phyloP scores from a whole-genome alignment of 2,888 invertebrate species.

The Netelia melanura region DNA sequence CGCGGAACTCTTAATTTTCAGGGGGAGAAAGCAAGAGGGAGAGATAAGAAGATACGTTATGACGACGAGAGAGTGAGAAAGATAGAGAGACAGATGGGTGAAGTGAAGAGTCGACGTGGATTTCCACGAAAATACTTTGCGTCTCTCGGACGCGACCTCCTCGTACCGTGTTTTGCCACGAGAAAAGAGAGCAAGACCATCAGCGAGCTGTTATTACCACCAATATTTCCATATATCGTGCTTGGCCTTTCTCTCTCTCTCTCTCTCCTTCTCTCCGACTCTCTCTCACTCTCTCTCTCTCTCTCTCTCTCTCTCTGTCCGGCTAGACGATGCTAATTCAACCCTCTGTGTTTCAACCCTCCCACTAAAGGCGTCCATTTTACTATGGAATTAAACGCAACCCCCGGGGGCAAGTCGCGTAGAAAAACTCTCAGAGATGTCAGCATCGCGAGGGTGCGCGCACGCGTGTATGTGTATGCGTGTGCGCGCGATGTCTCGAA shows the following conservation, averaged over 20 bases:
- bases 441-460: neutral
- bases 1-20: slow-evolving; percentile 83
- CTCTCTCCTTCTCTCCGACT: neutral
- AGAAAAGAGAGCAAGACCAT: slow-evolving; percentile 61
- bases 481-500: slow-evolving; percentile 49
- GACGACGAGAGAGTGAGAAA: slow-evolving; percentile 24
- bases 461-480: slow-evolving; percentile 28
- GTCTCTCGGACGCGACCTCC: slow-evolving; percentile 72
- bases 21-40: slow-evolving; percentile 54
- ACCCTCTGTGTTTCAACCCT: slow-evolving; percentile 68
- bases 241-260: slow-evolving; percentile 11
- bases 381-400: slow-evolving; percentile 44
- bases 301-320: slow-evolving; percentile 22
- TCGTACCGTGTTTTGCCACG: slow-evolving; percentile 62
- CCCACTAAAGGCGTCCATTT: slow-evolving; percentile 23
- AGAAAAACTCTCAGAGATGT: slow-evolving; percentile 48
- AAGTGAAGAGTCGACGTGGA: slow-evolving; percentile 67
- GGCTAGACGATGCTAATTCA: slow-evolving; percentile 83
- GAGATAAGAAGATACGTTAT: slow-evolving; percentile 68
- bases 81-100: slow-evolving; percentile 26
- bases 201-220: slow-evolving; percentile 77
- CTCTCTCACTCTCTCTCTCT: slow-evolving; percentile 3
- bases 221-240: slow-evolving; percentile 82
- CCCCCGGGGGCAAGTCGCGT: slow-evolving; percentile 41
- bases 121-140: slow-evolving; percentile 83